Percentiles rank a stretch among this genome's conserved stretches.
phyloP scores from a whole-genome alignment of 2,888 invertebrate genomes.

The Andrena trimmerana region DNA sequence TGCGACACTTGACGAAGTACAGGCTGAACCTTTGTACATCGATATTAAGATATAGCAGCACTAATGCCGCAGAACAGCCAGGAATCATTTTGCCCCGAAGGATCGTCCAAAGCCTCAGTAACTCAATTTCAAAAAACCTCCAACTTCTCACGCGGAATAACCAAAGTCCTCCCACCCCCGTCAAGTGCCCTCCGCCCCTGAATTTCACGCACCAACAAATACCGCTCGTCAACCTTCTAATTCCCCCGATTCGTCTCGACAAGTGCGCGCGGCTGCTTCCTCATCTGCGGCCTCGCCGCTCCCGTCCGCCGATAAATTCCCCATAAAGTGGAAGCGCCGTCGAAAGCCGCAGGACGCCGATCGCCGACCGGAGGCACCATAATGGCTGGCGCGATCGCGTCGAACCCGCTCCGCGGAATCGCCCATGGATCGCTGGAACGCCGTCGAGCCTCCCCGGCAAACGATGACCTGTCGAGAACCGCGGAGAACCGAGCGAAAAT shows the following conservation, averaged over 20 bases:
- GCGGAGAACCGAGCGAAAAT: slow-evolving; percentile 18
- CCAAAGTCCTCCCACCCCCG: background rate
- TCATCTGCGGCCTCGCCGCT: background rate
- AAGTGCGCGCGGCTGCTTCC: slow-evolving; percentile 1
- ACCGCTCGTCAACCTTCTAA: slow-evolving; percentile 18
- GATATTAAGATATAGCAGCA: too few relatives aligned
- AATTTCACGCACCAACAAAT: slow-evolving; percentile 9
- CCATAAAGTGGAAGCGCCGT: slow-evolving; percentile 37
- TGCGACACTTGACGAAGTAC: too few relatives aligned
- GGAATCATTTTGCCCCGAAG: too few relatives aligned
- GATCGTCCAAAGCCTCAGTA: too few relatives aligned
- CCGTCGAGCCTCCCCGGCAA: background rate
- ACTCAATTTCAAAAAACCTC: too few relatives aligned
- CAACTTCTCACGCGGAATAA: too few relatives aligned
- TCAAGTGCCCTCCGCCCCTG: background rate
- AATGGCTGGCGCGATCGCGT: slow-evolving; percentile 29
- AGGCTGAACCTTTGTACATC: too few relatives aligned
- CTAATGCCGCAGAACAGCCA: too few relatives aligned
- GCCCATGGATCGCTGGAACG: slow-evolving; percentile 11
- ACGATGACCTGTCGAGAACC: background rate
- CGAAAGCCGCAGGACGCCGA: slow-evolving; percentile 22
- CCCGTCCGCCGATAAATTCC: slow-evolving; percentile 31
- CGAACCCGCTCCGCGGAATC: slow-evolving; percentile 12
- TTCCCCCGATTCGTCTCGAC: slow-evolving; percentile 29
- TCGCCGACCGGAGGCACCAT: background rate